Evolutionary conservation across 2,797 vertebrate genomes (phyloP), one percentile per base, ranked within the genome.

Genomic region (Scleropages formosus): DNA sequence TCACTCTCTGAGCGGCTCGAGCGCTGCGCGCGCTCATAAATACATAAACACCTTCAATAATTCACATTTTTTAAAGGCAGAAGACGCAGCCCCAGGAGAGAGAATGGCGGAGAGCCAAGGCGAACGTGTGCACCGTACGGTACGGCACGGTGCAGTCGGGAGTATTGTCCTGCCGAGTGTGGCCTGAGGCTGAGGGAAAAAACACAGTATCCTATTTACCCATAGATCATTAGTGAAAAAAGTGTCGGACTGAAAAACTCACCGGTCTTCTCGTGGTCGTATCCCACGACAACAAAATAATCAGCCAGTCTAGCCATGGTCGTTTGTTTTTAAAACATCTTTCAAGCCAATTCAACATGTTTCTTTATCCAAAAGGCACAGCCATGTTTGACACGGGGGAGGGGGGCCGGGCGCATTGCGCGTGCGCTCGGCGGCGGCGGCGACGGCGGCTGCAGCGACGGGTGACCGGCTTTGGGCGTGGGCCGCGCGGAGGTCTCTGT

Each of bases 221-320:
- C 81, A 67, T 75, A 75, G 70, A 60, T 65, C 44, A 74, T 63
- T 76, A 78, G 22, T 61, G 72, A 56, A 59, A 53, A 49, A 70
- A 26, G 26, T 22, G 4, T 56, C 39, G 22, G 12, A 60, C 46
- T 61, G 26, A 51, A 64, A 70, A 72, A 92, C 94, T 92, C 91
- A 98, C 96, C 95, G 82, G 94, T 90, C 91, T 98, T 98, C 83
- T 97, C 96, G 46, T 94, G 94, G 84, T 98, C 96, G 85, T 97
- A 96, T 90, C 95, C 97, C 85, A 98, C 96, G 83, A 98, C 94
- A 81, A 94, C 94, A 83, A 98, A 97, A 89, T 98, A 98, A 88
- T 98, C 97, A 60, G 95, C 96, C 91, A 98, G 88, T 90, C 96
- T 93, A 71, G 96, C 95, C 96, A 98, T 98, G 89, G 92, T 93